Conservation (phyloP, 2,888 invertebrate genomes). For the Chironomus tentans region DNA sequence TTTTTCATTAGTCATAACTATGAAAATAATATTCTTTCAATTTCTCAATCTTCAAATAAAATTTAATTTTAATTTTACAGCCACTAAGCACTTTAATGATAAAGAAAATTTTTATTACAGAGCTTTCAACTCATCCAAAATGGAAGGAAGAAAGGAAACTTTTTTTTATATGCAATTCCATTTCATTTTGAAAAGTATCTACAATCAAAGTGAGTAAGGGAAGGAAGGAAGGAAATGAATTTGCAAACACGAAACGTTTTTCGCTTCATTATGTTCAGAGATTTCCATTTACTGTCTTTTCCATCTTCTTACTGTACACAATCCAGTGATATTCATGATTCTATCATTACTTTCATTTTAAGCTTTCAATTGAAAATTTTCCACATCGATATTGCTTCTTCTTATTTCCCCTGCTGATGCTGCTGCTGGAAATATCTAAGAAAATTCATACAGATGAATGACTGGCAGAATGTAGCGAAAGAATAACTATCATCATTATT, state of each 20-base stretch:
- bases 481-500: constrained; percentile 24
- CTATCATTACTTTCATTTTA: not conserved
- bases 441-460: not conserved
- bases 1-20: no score
- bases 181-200: not conserved
- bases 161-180: not conserved
- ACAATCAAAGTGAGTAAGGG: not conserved
- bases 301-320: not conserved
- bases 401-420: not conserved
- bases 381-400: not conserved
- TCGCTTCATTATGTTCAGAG: constrained; percentile 24
- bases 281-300: not conserved
- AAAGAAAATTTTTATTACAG: no score
- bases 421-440: not conserved
- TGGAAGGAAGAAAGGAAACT: no score
- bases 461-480: constrained; percentile 11
- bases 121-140: no score
- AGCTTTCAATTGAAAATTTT: not conserved
- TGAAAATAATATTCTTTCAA: no score
- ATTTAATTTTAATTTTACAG: no score
- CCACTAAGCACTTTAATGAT: no score
- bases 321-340: not conserved
- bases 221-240: constrained; percentile 25
- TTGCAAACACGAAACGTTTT: constrained; percentile 26
- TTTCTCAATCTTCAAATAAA: no score